Base-by-base conservation (phyloP, 2,797 vertebrate genomes). In the Mormyrus hasselquistii region DNA sequence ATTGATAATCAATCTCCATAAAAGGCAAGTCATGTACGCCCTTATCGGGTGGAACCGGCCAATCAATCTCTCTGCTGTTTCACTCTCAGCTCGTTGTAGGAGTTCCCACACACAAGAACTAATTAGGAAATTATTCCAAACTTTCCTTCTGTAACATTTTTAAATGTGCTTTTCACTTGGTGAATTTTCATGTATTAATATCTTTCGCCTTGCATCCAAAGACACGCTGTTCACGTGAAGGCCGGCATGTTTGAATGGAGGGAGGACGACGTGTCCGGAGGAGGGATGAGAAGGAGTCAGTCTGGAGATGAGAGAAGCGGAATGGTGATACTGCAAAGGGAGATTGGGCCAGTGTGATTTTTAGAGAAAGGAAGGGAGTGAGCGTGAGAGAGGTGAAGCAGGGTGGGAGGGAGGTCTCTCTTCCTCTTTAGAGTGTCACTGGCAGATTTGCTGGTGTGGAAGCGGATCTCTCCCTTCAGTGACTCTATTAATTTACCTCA, bases 401-500 rank as follows among this genome's bases (percentile, higher is more conserved):
- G 88, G 87, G 89, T 52, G 88, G 87, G 89, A 90, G 91, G 91
- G 50, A 53, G 44, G 50, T 44, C 44, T 92, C 91, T 89, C 91
- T 92, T 93, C 93, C 93, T 95, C 93, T 92, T 92, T 92, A 92
- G 93, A 94, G 94, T 94, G 94, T 95, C 95, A 95, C 93, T 93
- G 91, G 95, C 93, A 94, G 95, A 95, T 95, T 94, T 95, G 94
- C 94, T 95, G 93, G 94, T 94, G 95, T 94, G 94, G 94, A 95
- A 95, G 95, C 95, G 94, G 95, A 95, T 96, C 96, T 95, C 96
- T 96, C 95, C 96, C 96, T 96, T 96, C 96, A 97, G 95, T 96
- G 96, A 97, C 96, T 97, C 97, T 97, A 97, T 97, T 97, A 97
- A 98, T 97, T 97, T 97, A 97, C 95, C 97, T 97, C 97, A 97